A percentile compares a stretch with the other conserved stretches of the same genome.
phyloP scores from a whole-genome alignment of 1,140 invertebrate species.

The Phymastichus coffea region DNA sequence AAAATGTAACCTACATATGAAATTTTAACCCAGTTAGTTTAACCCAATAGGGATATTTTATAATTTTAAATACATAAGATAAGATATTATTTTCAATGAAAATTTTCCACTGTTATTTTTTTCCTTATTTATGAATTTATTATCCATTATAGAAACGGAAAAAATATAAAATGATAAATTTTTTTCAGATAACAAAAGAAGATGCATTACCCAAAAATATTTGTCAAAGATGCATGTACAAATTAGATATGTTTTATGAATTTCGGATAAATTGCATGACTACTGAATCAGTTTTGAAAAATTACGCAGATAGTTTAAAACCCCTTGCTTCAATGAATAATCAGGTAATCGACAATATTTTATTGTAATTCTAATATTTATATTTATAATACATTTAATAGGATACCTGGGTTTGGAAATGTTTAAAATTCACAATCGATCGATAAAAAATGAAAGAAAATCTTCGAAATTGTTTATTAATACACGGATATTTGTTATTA shows the following conservation, averaged over 20 bases:
- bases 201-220: slow-evolving; percentile 71
- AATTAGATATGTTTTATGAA: slow-evolving; percentile 68
- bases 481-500: too few species aligned
- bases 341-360: slow-evolving; percentile 54
- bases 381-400: neutral
- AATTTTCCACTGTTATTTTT: too few species aligned
- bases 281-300: slow-evolving; percentile 65
- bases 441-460: too few species aligned
- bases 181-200: slow-evolving; percentile 66
- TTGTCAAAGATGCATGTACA: slow-evolving; percentile 65
- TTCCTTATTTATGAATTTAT: neutral
- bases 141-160: too few species aligned
- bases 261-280: slow-evolving; percentile 65
- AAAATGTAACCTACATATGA: neutral
- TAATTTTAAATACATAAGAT: too few species aligned
- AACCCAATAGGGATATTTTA: too few species aligned
- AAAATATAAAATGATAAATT: slow-evolving; percentile 17
- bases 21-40: too few species aligned
- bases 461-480: too few species aligned
- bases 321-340: slow-evolving; percentile 66
- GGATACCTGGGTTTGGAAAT: neutral
- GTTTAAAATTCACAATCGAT: neutral
- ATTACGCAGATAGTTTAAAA: slow-evolving; percentile 67
- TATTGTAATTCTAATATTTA: neutral
- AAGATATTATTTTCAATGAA: too few species aligned